Conservation (phyloP, 2,797 vertebrate genomes). For the Enteromius fasciolatus region DNA sequence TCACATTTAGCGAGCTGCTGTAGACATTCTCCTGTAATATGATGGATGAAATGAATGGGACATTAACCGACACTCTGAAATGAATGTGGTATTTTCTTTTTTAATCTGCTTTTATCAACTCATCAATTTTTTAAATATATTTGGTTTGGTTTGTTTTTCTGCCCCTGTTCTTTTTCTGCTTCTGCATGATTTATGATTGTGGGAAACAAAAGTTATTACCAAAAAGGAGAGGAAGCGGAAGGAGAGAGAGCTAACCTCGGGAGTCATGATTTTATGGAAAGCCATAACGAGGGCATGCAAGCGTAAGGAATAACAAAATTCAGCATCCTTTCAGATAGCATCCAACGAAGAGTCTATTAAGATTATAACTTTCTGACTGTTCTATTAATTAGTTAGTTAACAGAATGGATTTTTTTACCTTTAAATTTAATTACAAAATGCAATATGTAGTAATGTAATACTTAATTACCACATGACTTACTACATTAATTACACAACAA, state of each 20-base stretch:
- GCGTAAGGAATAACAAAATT: background rate
- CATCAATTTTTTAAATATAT: background rate
- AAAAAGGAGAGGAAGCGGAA: background rate
- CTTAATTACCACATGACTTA: background rate
- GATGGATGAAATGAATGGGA: background rate
- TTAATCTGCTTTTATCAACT: background rate
- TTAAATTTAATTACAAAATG: background rate
- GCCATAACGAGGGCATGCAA: background rate
- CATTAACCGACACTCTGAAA: background rate
- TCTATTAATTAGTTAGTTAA: background rate
- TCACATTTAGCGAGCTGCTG: background rate
- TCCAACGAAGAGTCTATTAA: background rate
- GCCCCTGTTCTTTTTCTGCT: background rate
- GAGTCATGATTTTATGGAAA: slow-evolving; percentile 12
- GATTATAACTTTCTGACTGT: background rate
- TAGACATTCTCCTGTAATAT: background rate
- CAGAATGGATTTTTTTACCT: background rate
- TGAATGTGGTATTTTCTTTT: background rate
- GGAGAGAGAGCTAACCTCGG: background rate
- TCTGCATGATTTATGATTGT: slow-evolving; percentile 24
- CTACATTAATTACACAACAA: too few species aligned
- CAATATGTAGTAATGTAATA: background rate
- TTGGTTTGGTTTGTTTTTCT: background rate
- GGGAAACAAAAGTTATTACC: slow-evolving; percentile 9
- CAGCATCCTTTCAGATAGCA: background rate